phyloP scores from a whole-genome alignment of 2,888 invertebrate genomes.

The Globia sparganii region DNA sequence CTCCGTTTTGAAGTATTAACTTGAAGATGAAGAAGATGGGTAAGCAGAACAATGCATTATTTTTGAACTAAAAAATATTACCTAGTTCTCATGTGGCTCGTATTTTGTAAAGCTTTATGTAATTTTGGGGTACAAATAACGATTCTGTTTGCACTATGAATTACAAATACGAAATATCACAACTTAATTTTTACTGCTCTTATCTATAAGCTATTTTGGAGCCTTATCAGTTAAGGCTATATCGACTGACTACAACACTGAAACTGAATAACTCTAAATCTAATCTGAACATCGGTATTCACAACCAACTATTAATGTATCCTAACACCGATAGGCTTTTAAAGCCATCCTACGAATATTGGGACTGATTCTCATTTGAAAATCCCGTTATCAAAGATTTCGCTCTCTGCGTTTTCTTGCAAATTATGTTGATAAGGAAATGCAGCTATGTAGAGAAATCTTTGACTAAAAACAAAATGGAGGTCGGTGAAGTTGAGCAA shows the following conservation, averaged over 20 bases:
- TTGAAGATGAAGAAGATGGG: background rate
- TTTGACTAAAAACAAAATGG: slow-evolving; percentile 8
- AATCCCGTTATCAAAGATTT: slow-evolving; percentile 32
- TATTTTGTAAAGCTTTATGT: too few species aligned
- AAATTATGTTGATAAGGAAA: slow-evolving; percentile 57
- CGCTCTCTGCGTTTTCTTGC: slow-evolving; percentile 13
- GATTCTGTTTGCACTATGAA: background rate
- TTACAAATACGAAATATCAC: background rate
- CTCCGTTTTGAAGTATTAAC: background rate
- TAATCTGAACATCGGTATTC: slow-evolving; percentile 42
- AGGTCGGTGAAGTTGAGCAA: background rate
- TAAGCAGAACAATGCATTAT: background rate
- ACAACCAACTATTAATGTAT: slow-evolving; percentile 11
- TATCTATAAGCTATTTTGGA: background rate
- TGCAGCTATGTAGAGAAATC: slow-evolving; percentile 23
- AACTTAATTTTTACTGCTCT: too few species aligned
- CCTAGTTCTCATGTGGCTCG: background rate
- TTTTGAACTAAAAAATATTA: background rate
- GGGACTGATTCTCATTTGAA: slow-evolving; percentile 52
- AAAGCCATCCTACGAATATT: slow-evolving; percentile 23
- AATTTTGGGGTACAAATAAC: background rate
- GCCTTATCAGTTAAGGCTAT: background rate
- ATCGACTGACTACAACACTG: background rate
- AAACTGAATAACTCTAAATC: too few species aligned
- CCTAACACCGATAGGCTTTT: slow-evolving; percentile 21